These are phyloP conservation scores for Heliconius melpomene DNA, from an alignment of 1,140 invertebrate species.

Conservation along the genomic window DNA sequence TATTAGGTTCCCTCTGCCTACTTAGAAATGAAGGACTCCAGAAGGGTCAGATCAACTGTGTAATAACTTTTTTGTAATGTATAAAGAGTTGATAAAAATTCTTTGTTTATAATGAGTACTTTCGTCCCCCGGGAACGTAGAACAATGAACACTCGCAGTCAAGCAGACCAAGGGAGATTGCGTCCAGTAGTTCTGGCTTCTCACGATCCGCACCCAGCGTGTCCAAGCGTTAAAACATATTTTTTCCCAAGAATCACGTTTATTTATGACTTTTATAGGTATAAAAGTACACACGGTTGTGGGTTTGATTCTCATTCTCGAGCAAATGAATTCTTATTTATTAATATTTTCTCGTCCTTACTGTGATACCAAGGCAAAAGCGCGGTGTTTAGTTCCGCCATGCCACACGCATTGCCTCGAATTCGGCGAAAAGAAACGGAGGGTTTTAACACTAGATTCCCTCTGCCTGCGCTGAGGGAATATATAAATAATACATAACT, in stretches of 20 bases:
- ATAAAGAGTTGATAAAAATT: slow-evolving; percentile 1
- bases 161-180: slow-evolving; percentile 10
- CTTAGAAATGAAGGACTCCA: not conserved
- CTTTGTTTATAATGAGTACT: slow-evolving; percentile 3
- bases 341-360: no score
- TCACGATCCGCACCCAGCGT: slow-evolving; percentile 32
- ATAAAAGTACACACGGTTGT: no score
- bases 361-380: no score
- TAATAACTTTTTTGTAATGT: not conserved
- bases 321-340: no score
- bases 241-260: slow-evolving; percentile 19
- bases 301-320: no score
- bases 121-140: slow-evolving; percentile 5
- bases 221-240: slow-evolving; percentile 31
- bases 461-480: no score
- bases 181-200: slow-evolving; percentile 30
- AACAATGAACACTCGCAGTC: slow-evolving; percentile 30
- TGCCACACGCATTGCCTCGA: no score
- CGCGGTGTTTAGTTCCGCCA: no score
- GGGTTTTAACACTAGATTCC: no score
- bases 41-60: not conserved
- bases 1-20: no score
- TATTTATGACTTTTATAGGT: slow-evolving; percentile 5
- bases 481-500: no score
- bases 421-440: no score